Evolutionary conservation across 1,140 invertebrate genomes (phyloP).

Genomic region (Tigriopus japonicus): DNA sequence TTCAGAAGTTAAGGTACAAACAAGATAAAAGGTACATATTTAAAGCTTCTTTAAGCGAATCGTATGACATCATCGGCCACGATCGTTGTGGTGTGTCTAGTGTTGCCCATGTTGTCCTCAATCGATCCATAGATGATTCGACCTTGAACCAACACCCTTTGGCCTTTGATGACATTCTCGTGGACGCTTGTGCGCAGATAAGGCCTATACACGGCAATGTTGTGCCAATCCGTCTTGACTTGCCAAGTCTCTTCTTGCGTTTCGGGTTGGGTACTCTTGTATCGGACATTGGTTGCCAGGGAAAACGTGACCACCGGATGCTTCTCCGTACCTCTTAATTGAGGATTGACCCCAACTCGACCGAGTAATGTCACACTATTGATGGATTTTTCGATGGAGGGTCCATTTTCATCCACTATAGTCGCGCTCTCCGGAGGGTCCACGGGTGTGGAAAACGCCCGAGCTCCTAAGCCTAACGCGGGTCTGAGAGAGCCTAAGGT

Average conservation of each 20-base stretch:
- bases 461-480: too few relatives aligned
- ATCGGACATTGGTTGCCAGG: conserved; percentile 68
- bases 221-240: conserved; percentile 72
- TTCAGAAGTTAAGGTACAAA: too few relatives aligned
- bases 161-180: conserved; percentile 62
- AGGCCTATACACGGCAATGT: conserved; percentile 68
- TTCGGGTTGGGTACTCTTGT: conserved; percentile 36
- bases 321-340: conserved; percentile 52
- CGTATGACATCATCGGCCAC: conserved; percentile 73
- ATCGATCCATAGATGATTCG: conserved; percentile 66
- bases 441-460: too few relatives aligned
- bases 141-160: conserved; percentile 60
- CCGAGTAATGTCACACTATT: conserved; percentile 53
- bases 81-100: conserved; percentile 48
- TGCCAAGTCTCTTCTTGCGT: conserved; percentile 23
- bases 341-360: conserved; percentile 62
- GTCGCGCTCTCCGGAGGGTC: too few relatives aligned
- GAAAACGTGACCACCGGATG: conserved; percentile 77
- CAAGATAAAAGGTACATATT: too few relatives aligned
- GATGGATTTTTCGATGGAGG: background rate
- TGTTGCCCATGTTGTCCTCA: conserved; percentile 50
- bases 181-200: conserved; percentile 52
- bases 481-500: too few relatives aligned
- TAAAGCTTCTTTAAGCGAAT: conserved; percentile 27
- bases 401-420: too few relatives aligned